Base-by-base conservation (phyloP, 2,113 vertebrate genomes). In the Zapus hudsonius region DNA sequence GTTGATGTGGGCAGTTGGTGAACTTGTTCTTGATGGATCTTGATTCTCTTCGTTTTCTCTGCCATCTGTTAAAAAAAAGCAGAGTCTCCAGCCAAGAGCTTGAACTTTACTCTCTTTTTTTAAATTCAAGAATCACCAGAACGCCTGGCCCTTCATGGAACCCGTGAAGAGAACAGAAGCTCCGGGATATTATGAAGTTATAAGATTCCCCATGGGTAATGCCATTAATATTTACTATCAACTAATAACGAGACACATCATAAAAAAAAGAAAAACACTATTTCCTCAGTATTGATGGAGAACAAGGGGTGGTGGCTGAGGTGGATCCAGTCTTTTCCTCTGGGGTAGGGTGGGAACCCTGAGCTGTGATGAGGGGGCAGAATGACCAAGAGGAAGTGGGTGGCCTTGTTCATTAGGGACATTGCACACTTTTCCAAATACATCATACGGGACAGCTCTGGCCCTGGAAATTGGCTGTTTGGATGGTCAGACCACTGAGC, bases 121-220 rank as follows among this genome's bases (percentile, higher is more conserved):
- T n/a, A n/a, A n/a, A n/a, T n/a, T 89, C 96, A 97, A 99, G 99
- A 99, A 98, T 97, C 99, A 99, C 97, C 99, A 99, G 98, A 99
- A 99, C 83, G 99, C 99, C 96, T 99, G 99, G 99, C 99, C 99
- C 91, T 99, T 99, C 98, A 99, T 99, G 99, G 99, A 99, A 98
- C 99, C 99, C 5, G 99, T 99, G 97, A 99, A 99, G 98, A 99
- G 99, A 98, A 99, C 99, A 61, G 99, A 99, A 96, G 99, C 99
- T 87, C 99, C 99, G 63, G 99, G 99, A 97, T 99, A 99, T 98
- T 99, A 99, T 98, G 99, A 99, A 98, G 99, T 99, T 96, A 99
- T 99, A 97, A 99, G 99, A 97, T 99, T 99, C 97, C 99, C 99
- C 85, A 99, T 99, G 99, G 99, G 99, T 99, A 99, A 96, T 98